Percentiles rank a stretch among this genome's conserved stretches.
Conservation (phyloP, 2,113 vertebrate genomes). For the Cavia aperea region DNA sequence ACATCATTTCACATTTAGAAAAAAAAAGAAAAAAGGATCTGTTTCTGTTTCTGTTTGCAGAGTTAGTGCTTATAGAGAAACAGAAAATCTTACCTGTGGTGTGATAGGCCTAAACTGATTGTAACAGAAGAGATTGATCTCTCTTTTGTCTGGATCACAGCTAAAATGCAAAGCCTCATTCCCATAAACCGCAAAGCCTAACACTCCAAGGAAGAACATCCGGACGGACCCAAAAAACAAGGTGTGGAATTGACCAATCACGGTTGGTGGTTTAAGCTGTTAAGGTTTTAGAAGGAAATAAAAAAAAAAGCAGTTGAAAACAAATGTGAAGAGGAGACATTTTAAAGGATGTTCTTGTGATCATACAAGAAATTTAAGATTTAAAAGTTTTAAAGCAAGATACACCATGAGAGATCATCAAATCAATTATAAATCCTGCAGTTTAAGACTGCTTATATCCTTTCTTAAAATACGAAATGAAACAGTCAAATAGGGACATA, state of each 20-base stretch:
- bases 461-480: not conserved
- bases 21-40: not conserved
- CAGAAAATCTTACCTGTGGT: conserved; percentile 78
- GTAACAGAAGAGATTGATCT: conserved; percentile 90
- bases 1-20: not conserved
- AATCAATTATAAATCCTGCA: not conserved
- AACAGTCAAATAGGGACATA: not conserved
- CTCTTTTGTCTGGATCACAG: conserved; percentile 85
- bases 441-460: not conserved
- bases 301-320: not conserved
- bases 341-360: not conserved
- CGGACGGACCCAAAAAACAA: conserved; percentile 88
- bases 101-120: conserved; percentile 90
- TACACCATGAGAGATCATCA: not conserved
- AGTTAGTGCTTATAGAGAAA: not conserved
- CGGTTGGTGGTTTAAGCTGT: conserved; percentile 86
- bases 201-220: conserved; percentile 86
- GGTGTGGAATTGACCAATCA: conserved; percentile 88
- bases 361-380: not conserved
- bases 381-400: conserved; percentile 13
- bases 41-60: not conserved
- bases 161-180: conserved; percentile 92
- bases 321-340: not conserved
- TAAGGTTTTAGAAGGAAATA: conserved; percentile 35
- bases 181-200: conserved; percentile 88